A percentile compares a stretch with the other conserved stretches of the same genome.
These are phyloP conservation scores for Stratiomys singularior DNA, from an alignment of 2,888 invertebrate species.

Conservation along the genomic window DNA sequence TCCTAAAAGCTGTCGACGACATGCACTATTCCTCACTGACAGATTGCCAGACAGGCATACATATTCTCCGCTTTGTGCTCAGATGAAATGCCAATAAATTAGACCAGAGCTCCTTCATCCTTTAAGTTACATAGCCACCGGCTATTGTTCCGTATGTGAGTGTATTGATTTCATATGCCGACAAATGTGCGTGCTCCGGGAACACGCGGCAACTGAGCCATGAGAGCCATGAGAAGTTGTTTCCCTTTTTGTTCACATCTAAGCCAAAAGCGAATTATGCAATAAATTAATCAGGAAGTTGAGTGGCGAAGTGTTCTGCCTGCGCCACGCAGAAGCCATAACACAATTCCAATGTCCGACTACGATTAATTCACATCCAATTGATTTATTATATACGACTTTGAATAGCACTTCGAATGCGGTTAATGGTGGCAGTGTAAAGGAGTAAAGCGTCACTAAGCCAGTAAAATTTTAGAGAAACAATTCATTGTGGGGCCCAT, in stretches of 20 bases:
- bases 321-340: conserved; percentile 48
- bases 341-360: conserved; percentile 50
- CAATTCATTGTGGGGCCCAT: no score
- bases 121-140: conserved; percentile 9
- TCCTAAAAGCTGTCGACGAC: conserved; percentile 35
- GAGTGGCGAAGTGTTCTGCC: conserved; percentile 49
- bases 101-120: conserved; percentile 28
- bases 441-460: no score
- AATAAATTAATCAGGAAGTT: conserved; percentile 51
- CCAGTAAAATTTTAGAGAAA: no score
- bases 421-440: background rate
- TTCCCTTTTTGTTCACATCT: conserved; percentile 50
- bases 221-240: conserved; percentile 30
- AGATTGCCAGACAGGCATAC: conserved; percentile 40
- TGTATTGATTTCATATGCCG: background rate
- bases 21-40: conserved; percentile 49
- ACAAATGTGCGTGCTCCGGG: background rate
- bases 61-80: conserved; percentile 32
- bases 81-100: conserved; percentile 50
- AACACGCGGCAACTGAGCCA: background rate
- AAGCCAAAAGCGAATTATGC: conserved; percentile 50
- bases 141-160: background rate
- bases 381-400: conserved; percentile 49
- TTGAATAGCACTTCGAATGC: conserved; percentile 37
- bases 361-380: conserved; percentile 50